phyloP scores from a whole-genome alignment of 2,797 vertebrate species.

The Jordanella pulchra region DNA sequence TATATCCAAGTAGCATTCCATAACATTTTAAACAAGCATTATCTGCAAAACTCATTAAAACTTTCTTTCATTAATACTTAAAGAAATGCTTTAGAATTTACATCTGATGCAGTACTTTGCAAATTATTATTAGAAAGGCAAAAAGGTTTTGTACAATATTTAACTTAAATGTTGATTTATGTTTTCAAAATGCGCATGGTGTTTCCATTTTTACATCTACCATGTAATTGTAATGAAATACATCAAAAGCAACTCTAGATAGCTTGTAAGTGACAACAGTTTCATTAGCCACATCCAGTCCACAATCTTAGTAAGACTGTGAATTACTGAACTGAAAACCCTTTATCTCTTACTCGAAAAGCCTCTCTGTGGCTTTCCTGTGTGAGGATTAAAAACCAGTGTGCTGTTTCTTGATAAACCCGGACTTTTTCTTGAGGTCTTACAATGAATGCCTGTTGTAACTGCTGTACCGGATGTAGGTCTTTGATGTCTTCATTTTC shows the following conservation, averaged over 20 bases:
- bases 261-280: slow-evolving; percentile 8
- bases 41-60: no score
- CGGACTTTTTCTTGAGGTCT: slow-evolving; percentile 68
- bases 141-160: not conserved
- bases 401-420: slow-evolving; percentile 37
- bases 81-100: not conserved
- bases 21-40: not conserved
- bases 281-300: slow-evolving; percentile 10
- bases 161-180: not conserved
- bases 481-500: slow-evolving; percentile 25
- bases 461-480: slow-evolving; percentile 62
- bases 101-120: not conserved
- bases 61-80: not conserved
- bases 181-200: not conserved
- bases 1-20: not conserved
- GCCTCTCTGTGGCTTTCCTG: slow-evolving; percentile 66
- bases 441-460: slow-evolving; percentile 45
- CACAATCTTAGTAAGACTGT: not conserved
- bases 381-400: slow-evolving; percentile 41
- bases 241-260: not conserved
- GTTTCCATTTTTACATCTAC: not conserved
- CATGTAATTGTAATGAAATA: not conserved
- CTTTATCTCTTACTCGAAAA: slow-evolving; percentile 56
- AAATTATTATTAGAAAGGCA: slow-evolving; percentile 1
- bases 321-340: slow-evolving; percentile 15